Evolutionary conservation across 2,113 vertebrate species (phyloP).

Genomic region (Onychostoma macrolepis): DNA sequence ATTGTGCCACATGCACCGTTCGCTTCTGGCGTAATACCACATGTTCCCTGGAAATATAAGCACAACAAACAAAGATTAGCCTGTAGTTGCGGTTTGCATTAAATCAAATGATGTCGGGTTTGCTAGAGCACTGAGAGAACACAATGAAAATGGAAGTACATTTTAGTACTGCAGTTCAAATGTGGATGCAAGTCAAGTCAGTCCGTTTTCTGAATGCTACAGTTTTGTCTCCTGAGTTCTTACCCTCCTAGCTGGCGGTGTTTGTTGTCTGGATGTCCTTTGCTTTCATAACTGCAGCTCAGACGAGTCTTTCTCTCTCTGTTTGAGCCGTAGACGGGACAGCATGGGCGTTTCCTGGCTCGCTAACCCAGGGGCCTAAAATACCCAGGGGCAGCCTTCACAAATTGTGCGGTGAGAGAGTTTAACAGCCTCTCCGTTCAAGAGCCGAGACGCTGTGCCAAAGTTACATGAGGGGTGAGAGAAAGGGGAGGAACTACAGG

Average conservation of each 20-base stretch:
- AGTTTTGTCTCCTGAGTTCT: conserved; percentile 2
- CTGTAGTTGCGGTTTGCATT: background rate
- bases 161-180: background rate
- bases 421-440: conserved; percentile 49
- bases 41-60: background rate
- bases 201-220: background rate
- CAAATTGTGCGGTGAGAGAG: conserved; percentile 45
- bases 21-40: background rate
- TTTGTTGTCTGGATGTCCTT: conserved; percentile 36
- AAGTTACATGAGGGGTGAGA: conserved; percentile 24
- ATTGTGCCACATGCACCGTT: background rate
- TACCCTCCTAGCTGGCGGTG: conserved; percentile 19
- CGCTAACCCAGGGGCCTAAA: conserved; percentile 45
- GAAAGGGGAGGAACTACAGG: background rate
- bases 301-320: conserved; percentile 38
- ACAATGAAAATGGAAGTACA: background rate
- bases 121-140: background rate
- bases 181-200: background rate
- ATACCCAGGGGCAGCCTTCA: conserved; percentile 51
- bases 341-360: conserved; percentile 46
- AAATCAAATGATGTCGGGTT: background rate
- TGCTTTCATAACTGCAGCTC: conserved; percentile 31
- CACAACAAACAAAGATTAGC: background rate
- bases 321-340: conserved; percentile 42
- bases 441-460: conserved; percentile 29